A percentile compares a stretch with the other conserved stretches of the same genome.
Evolutionary conservation across 2,797 vertebrate species (phyloP).

Genomic region (Hybognathus amarus): DNA sequence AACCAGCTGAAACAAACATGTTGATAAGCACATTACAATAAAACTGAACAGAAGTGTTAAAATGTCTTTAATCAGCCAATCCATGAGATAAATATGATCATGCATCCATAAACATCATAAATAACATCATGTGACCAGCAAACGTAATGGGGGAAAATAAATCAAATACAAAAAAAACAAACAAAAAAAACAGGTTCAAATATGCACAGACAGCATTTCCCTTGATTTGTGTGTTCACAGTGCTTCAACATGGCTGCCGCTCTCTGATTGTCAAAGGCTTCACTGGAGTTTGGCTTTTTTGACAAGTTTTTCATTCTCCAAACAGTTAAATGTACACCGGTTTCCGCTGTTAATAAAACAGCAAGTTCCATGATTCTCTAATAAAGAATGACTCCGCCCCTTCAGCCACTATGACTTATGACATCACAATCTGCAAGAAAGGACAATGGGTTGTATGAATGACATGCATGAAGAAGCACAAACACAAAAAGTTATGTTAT

Average conservation of each 20-base stretch:
- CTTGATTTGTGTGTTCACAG: constrained; percentile 57
- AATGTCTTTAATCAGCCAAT: constrained; percentile 42
- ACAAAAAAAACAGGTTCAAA: not conserved
- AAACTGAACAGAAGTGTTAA: constrained; percentile 33
- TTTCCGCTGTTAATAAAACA: constrained; percentile 70
- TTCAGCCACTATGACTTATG: constrained; percentile 92
- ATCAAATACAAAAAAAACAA: constrained; percentile 23
- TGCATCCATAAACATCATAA: constrained; percentile 47
- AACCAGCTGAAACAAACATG: constrained; percentile 29
- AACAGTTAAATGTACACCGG: constrained; percentile 67
- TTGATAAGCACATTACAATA: constrained; percentile 49
- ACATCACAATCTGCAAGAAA: constrained; percentile 96
- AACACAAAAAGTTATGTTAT: constrained; percentile 61
- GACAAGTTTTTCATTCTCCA: constrained; percentile 61
- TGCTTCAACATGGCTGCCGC: constrained; percentile 74
- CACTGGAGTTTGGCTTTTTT: constrained; percentile 56
- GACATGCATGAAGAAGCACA: constrained; percentile 78
- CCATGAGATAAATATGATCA: constrained; percentile 29
- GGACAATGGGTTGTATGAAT: constrained; percentile 86
- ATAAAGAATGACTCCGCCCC: constrained; percentile 81
- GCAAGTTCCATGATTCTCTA: constrained; percentile 73
- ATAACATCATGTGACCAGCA: constrained; percentile 39
- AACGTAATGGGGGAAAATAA: constrained; percentile 29
- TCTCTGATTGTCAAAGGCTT: constrained; percentile 67
- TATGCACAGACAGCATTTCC: constrained; percentile 62